phyloP scores from a whole-genome alignment of 2,888 invertebrate species.

The Diadromus collaris region DNA sequence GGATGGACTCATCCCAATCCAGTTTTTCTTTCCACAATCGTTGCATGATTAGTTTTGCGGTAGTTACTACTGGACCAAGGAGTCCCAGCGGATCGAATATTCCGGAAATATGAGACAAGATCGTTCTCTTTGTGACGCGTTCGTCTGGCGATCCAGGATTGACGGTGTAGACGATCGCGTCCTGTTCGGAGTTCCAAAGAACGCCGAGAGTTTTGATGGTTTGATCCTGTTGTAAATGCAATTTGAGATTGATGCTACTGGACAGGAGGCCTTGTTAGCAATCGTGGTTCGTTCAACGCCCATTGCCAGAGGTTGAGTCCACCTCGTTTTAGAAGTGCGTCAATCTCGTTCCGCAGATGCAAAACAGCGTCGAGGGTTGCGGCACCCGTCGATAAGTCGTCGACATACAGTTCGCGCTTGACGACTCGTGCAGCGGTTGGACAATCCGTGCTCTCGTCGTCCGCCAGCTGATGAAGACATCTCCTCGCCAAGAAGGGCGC shows the following conservation, averaged over 20 bases:
- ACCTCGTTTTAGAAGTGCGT: slow-evolving; percentile 29
- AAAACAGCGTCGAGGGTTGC: slow-evolving; percentile 2
- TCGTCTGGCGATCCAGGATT: not conserved
- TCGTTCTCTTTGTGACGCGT: slow-evolving; percentile 53
- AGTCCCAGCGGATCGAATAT: slow-evolving; percentile 65
- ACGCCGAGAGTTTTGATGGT: slow-evolving; percentile 57
- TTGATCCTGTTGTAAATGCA: slow-evolving; percentile 17
- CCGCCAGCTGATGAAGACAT: slow-evolving; percentile 61
- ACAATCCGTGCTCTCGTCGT: slow-evolving; percentile 48
- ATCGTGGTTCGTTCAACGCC: not conserved
- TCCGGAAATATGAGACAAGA: slow-evolving; percentile 63
- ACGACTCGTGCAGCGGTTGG: slow-evolving; percentile 56
- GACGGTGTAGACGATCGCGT: slow-evolving; percentile 51
- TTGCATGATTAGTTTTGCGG: slow-evolving; percentile 64
- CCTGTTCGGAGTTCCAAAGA: slow-evolving; percentile 49
- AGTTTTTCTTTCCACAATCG: slow-evolving; percentile 61
- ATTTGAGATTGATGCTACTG: slow-evolving; percentile 34
- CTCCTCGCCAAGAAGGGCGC: slow-evolving; percentile 64
- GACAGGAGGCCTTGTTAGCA: not conserved
- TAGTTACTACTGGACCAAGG: slow-evolving; percentile 60
- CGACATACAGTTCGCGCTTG: slow-evolving; percentile 66
- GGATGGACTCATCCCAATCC: slow-evolving; percentile 64
- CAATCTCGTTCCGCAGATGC: slow-evolving; percentile 22
- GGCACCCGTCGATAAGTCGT: slow-evolving; percentile 66
- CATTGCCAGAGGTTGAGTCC: slow-evolving; percentile 20